Evolutionary conservation across 2,797 vertebrate species (phyloP).

Genomic region (Eulemur albifrons): DNA sequence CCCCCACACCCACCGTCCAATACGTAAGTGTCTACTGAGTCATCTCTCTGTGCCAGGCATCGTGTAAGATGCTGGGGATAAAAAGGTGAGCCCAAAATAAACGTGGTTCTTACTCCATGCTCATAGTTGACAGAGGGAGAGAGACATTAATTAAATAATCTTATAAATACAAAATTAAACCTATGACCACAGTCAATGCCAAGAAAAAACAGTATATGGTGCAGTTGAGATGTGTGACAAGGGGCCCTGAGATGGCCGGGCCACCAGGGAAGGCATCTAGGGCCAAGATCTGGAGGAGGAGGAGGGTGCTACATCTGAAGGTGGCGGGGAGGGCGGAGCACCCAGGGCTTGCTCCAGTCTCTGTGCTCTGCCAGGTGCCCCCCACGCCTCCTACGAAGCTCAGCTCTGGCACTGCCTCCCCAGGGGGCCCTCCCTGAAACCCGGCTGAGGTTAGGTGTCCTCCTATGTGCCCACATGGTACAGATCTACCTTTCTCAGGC

Average conservation of each 20-base stretch:
- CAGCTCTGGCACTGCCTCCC: not conserved
- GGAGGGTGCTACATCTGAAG: not conserved
- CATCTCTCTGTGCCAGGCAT: not conserved
- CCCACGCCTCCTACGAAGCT: not conserved
- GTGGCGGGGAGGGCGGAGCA: not conserved
- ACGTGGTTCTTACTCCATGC: not conserved
- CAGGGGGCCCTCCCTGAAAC: not conserved
- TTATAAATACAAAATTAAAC: not conserved
- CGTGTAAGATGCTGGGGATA: not conserved
- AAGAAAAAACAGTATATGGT: not conserved
- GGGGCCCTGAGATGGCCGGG: too few species aligned
- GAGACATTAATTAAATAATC: not conserved
- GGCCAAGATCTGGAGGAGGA: not conserved
- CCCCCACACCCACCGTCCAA: not conserved
- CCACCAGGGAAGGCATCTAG: accelerated
- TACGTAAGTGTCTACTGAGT: not conserved
- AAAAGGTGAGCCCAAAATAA: not conserved
- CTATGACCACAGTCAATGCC: not conserved
- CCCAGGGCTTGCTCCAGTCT: not conserved
- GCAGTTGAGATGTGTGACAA: not conserved
- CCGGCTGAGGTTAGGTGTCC: not conserved
- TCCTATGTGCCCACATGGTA: not conserved
- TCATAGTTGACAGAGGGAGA: not conserved
- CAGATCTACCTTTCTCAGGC: not conserved
- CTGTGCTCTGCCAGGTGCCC: not conserved